Base-by-base conservation (phyloP, 2,113 vertebrate species). In the Platysteira castanea region DNA sequence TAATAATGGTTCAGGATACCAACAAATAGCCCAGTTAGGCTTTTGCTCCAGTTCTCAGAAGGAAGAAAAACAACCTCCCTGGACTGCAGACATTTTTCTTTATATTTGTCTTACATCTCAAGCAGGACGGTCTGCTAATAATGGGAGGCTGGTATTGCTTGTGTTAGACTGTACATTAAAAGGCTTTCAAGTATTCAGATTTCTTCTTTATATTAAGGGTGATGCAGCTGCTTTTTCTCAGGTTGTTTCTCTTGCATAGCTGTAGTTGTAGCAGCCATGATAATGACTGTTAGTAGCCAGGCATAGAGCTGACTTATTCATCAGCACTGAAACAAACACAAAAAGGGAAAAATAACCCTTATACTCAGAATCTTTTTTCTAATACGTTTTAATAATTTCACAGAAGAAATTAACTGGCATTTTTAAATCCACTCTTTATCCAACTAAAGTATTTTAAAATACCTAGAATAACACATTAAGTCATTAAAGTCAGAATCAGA, bases 1-100 rank as follows among this genome's bases (percentile, higher is more conserved):
- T 75, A 94, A 90, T 93, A 96, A 94, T 87, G 42, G 44, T 68
- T 96, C 96, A 96, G 81, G 85, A 89, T 83, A 95, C 91, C 96
- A 95, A 79, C 75, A 87, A 95, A 67, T 14, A 89, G 80, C 46
- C 82, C 22, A 50, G 60, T 46, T 77, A 37, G 73, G 63, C 64
- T 93, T 94, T 85, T 96, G 91, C 89, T 96, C 35, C 68, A 10
- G 30, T 74, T 71, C 70, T 96, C 94, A 93, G 68, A 87, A 96
- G 81, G 54, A 78, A 93, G 53, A 74, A 95, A 95, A 82, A 95
- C 82, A 89, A 65, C 46, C 13, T 79, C 12, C 22, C 19, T 22
- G 33, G 13, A 49, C 76, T 90, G 33, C 44, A 86, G 52, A 44
- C 7, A 70, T 60, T 52, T 89, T 81, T 53, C 27, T 41, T 67